Percentiles rank a stretch among this genome's conserved stretches.
phyloP scores from a whole-genome alignment of 2,888 invertebrate genomes.

The Leptopilina myrica region DNA sequence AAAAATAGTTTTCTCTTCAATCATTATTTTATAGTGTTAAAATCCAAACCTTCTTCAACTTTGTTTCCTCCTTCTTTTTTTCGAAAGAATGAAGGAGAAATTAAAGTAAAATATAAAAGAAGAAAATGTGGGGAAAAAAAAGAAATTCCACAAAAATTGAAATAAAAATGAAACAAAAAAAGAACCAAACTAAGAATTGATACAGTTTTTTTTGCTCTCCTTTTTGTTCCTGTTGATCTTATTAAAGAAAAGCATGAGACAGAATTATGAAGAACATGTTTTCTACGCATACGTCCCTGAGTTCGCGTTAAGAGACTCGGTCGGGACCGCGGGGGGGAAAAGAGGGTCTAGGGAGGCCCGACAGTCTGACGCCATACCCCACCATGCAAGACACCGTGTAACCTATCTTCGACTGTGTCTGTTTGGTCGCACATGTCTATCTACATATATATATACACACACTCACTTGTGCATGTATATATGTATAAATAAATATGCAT shows the following conservation, averaged over 20 bases:
- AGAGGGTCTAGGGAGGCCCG: constrained; percentile 68
- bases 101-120: too few relatives aligned
- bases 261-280: constrained; percentile 30
- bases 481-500: constrained; percentile 25
- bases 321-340: constrained; percentile 48
- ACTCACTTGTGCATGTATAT: constrained; percentile 23
- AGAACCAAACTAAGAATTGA: not conserved
- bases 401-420: constrained; percentile 15
- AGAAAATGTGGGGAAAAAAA: too few relatives aligned
- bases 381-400: constrained; percentile 62
- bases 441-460: constrained; percentile 1
- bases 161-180: not conserved
- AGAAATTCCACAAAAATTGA: too few relatives aligned
- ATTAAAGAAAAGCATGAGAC: not conserved
- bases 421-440: not conserved
- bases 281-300: constrained; percentile 43
- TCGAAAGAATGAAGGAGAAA: too few relatives aligned
- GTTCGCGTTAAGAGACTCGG: constrained; percentile 50
- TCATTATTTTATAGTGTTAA: too few relatives aligned
- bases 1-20: too few relatives aligned
- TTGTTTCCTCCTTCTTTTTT: too few relatives aligned
- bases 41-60: too few relatives aligned
- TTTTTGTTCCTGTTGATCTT: too few relatives aligned
- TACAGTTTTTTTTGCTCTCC: not conserved
- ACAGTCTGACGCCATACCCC: constrained; percentile 73